A percentile compares a stretch with the other conserved stretches of the same genome.
phyloP scores from a whole-genome alignment of 2,888 invertebrate species.

The Capitulum mitella region DNA sequence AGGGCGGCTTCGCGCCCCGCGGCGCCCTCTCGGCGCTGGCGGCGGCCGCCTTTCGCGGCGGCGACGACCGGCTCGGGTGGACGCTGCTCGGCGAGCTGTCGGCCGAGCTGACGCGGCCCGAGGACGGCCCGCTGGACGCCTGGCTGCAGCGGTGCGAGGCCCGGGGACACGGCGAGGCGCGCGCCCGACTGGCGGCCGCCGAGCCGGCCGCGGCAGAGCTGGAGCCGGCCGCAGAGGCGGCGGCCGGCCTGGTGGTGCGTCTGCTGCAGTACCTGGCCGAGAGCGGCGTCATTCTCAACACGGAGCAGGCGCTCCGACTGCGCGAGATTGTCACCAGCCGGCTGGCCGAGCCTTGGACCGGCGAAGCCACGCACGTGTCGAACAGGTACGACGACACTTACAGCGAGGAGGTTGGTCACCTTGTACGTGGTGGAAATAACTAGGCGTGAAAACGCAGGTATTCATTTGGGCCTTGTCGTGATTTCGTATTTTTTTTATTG shows the following conservation, averaged over 20 bases:
- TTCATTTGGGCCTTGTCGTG: too few relatives aligned
- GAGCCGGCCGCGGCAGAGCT: neutral
- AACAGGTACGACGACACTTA: too few relatives aligned
- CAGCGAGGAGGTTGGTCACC: too few relatives aligned
- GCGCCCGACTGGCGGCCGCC: slow-evolving; percentile 39
- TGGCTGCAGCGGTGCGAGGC: slow-evolving; percentile 51
- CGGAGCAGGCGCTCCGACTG: neutral
- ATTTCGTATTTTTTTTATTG: too few relatives aligned
- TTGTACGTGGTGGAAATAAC: too few relatives aligned
- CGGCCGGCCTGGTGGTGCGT: neutral
- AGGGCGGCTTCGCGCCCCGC: neutral
- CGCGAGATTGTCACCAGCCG: neutral
- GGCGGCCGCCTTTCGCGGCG: slow-evolving; percentile 54
- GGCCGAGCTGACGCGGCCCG: slow-evolving; percentile 45
- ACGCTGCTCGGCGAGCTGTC: slow-evolving; percentile 54
- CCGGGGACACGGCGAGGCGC: slow-evolving; percentile 44
- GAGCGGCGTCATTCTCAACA: neutral
- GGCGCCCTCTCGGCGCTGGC: slow-evolving; percentile 51
- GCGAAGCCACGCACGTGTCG: neutral
- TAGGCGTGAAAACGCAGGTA: too few relatives aligned
- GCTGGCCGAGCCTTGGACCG: neutral
- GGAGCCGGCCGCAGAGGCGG: neutral
- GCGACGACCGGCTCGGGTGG: slow-evolving; percentile 54
- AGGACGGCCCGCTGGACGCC: slow-evolving; percentile 48
- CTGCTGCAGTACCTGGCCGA: neutral